phyloP scores from a whole-genome alignment of 2,797 vertebrate genomes.

The Anguilla marmorata region DNA sequence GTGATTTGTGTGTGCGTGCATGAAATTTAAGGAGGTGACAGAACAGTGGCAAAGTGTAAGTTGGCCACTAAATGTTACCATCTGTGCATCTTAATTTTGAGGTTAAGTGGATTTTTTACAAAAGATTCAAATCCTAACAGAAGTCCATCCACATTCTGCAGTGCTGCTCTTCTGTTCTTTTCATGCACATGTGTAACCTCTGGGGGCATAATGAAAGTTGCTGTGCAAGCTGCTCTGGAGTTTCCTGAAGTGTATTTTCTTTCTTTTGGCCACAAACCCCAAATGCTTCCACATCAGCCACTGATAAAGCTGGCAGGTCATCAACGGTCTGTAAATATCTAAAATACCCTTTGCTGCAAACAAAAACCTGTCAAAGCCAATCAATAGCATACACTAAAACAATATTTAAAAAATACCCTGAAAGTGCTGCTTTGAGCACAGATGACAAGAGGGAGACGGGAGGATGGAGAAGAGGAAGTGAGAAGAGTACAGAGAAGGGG shows the following conservation, averaged over 20 bases:
- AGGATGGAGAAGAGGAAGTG: background rate
- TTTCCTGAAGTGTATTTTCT: background rate
- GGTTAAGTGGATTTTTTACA: background rate
- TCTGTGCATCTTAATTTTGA: constrained; percentile 4
- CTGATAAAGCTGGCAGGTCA: background rate
- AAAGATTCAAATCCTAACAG: background rate
- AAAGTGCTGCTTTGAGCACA: background rate
- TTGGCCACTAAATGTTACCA: background rate
- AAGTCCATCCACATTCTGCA: background rate
- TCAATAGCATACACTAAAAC: background rate
- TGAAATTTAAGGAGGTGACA: background rate
- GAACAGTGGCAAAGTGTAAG: background rate
- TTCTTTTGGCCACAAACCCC: background rate
- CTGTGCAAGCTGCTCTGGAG: background rate
- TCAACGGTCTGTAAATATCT: constrained; percentile 1
- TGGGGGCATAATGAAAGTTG: background rate
- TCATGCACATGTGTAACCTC: background rate
- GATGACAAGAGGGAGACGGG: background rate
- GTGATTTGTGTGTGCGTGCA: background rate
- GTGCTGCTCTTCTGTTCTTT: background rate
- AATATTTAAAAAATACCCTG: background rate
- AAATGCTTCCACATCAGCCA: background rate
- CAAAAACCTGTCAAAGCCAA: background rate
- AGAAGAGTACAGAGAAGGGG: background rate
- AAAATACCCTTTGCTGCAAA: background rate